Conservation (phyloP, 92 coral and sea anemone genomes). For the Chrysogorgia sp. region DNA sequence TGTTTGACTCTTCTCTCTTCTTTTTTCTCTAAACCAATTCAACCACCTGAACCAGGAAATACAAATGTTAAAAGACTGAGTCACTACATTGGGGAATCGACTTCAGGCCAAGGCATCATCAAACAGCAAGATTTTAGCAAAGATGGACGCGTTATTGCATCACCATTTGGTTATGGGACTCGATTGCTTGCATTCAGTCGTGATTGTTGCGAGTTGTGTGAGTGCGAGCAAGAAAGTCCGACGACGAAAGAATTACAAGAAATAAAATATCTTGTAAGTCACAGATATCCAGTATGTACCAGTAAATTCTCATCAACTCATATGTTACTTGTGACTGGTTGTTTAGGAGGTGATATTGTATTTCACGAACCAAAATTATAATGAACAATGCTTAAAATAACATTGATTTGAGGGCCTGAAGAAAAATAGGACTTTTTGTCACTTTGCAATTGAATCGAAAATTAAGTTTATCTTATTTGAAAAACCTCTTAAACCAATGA, state of each 20-base stretch:
- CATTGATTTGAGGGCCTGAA: not conserved
- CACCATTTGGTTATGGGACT: conserved; percentile 93
- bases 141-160: conserved; percentile 88
- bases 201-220: conserved; percentile 71
- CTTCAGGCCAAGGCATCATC: conserved; percentile 78
- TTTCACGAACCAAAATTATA: conserved; percentile 79
- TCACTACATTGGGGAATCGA: conserved; percentile 78
- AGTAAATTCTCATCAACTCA: conserved; percentile 92
- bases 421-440: no score
- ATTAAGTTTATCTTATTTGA: no score
- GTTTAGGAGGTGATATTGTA: conserved; percentile 85
- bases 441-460: no score
- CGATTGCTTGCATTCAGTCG: conserved; percentile 73
- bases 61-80: conserved; percentile 66
- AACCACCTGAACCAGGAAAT: not conserved
- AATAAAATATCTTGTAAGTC: conserved; percentile 76
- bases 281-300: conserved; percentile 80
- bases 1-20: not conserved
- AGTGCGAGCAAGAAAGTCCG: not conserved
- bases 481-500: no score
- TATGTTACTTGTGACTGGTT: conserved; percentile 77
- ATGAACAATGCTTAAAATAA: not conserved
- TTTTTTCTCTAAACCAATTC: not conserved
- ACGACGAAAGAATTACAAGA: conserved; percentile 57
- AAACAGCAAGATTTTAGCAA: conserved; percentile 88